A percentile compares a stretch with the other conserved stretches of the same genome.
phyloP scores from a whole-genome alignment of 1,140 invertebrate species.

The Anoplophora glabripennis region DNA sequence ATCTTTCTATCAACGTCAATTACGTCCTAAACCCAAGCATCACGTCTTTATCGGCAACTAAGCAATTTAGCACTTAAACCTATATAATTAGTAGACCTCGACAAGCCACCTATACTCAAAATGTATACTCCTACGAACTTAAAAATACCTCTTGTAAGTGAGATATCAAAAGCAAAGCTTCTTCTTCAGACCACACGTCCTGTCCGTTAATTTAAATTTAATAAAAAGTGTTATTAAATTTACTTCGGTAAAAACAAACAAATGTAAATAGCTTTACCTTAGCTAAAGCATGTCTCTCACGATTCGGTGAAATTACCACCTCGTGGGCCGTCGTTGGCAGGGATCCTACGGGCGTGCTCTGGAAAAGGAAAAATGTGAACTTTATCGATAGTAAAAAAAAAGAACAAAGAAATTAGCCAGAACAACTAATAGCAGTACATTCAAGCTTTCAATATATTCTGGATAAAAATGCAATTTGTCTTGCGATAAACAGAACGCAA shows the following conservation, averaged over 20 bases:
- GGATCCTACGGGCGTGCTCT: constrained; percentile 90
- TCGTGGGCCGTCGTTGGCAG: constrained; percentile 84
- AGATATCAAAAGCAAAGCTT: constrained; percentile 5
- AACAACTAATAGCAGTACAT: background rate
- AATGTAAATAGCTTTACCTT: constrained; percentile 60
- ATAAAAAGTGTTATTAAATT: background rate
- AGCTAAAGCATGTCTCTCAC: constrained; percentile 72
- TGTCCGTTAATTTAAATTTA: background rate
- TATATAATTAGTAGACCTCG: no score
- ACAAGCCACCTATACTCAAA: no score
- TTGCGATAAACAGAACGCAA: no score
- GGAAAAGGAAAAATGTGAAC: constrained; percentile 48
- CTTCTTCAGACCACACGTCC: background rate
- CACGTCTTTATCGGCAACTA: no score
- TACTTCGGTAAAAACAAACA: background rate
- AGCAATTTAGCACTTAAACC: no score
- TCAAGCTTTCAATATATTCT: no score
- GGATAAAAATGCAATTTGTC: no score
- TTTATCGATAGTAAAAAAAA: background rate
- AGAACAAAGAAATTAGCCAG: background rate
- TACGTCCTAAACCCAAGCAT: no score
- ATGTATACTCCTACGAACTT: no score
- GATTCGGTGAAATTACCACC: constrained; percentile 83
- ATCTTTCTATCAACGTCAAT: no score
- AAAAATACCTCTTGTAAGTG: constrained; percentile 5